phyloP scores from a whole-genome alignment of 2,888 invertebrate genomes.

The Pristionchus entomophagus region DNA sequence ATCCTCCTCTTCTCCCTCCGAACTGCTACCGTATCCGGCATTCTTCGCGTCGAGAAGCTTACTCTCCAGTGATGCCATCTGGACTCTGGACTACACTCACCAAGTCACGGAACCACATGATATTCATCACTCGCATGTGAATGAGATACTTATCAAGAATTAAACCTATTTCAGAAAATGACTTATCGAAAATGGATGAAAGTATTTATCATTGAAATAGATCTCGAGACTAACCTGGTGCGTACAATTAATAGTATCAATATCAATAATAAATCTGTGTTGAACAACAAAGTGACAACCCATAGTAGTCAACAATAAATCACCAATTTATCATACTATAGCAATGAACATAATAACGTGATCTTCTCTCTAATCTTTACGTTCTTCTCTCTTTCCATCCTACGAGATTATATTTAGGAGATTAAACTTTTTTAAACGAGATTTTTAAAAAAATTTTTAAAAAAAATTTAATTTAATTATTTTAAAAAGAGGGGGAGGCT shows the following conservation, averaged over 20 bases:
- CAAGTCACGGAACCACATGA: not conserved
- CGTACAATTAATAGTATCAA: not conserved
- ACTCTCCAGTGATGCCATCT: slow-evolving; percentile 68
- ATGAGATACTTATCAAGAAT: no score
- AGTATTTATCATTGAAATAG: no score
- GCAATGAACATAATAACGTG: slow-evolving; percentile 49
- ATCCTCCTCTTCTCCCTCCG: slow-evolving; percentile 67
- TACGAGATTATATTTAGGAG: no score
- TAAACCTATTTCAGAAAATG: no score
- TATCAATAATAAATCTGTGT: not conserved
- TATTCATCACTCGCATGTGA: not conserved
- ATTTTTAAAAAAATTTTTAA: no score
- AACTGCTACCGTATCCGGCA: slow-evolving; percentile 74
- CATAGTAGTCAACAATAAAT: slow-evolving; percentile 12
- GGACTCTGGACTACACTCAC: not conserved
- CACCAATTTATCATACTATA: not conserved
- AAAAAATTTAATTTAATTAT: no score
- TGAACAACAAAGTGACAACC: not conserved
- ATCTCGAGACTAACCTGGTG: not conserved
- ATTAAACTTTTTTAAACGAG: no score
- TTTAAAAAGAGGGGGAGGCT: slow-evolving; percentile 56
- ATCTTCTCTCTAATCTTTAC: slow-evolving; percentile 73
- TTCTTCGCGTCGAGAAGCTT: slow-evolving; percentile 70
- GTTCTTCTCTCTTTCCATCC: slow-evolving; percentile 59
- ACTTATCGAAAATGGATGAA: no score